A percentile compares a stretch with the other conserved stretches of the same genome.
These are phyloP conservation scores for Drosophila demipolita DNA, from an alignment of 2,888 invertebrate genomes.

Conservation along the genomic window DNA sequence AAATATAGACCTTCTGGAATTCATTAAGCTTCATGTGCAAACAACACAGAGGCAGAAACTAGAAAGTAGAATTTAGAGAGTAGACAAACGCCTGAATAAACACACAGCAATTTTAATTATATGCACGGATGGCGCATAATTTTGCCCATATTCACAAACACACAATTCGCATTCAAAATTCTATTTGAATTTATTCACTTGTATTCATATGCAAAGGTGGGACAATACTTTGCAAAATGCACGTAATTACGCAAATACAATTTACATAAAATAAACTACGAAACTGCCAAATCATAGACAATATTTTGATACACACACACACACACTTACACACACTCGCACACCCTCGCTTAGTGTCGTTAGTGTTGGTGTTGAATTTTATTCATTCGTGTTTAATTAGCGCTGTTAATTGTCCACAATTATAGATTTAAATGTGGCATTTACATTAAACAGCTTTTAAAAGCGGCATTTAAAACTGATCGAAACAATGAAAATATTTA, in stretches of 20 bases:
- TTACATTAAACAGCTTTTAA: background rate
- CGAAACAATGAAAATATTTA: too few relatives aligned
- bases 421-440: constrained; percentile 17
- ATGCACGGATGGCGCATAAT: constrained; percentile 59
- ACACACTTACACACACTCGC: constrained; percentile 4
- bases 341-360: background rate
- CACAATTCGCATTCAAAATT: background rate
- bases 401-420: constrained; percentile 22
- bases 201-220: constrained; percentile 36
- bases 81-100: constrained; percentile 56
- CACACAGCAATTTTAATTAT: constrained; percentile 51
- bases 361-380: constrained; percentile 2
- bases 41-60: background rate
- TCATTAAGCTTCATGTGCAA: constrained; percentile 36
- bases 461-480: too few relatives aligned
- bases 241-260: constrained; percentile 57
- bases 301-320: constrained; percentile 4
- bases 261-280: constrained; percentile 49
- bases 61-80: background rate
- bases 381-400: constrained; percentile 40
- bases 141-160: constrained; percentile 22
- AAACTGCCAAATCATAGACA: constrained; percentile 29
- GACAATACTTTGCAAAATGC: constrained; percentile 45
- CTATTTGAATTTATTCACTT: constrained; percentile 26
- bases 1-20: constrained; percentile 25